Conservation (phyloP, 2,888 invertebrate genomes). For the Drosophila antonietae region DNA sequence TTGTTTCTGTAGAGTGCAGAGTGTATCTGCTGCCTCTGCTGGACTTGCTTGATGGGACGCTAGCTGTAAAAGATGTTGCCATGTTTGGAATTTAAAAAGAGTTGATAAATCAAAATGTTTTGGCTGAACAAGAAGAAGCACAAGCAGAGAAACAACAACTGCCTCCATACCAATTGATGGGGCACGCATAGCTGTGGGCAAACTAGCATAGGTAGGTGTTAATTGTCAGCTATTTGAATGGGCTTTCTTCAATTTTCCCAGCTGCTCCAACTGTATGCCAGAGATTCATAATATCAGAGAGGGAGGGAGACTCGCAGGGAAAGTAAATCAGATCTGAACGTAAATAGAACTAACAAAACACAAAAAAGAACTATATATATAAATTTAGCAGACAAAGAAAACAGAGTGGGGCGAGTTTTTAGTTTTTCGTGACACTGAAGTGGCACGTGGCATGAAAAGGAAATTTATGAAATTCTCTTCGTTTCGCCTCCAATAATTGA, state of each 20-base stretch:
- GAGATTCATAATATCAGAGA: slow-evolving; percentile 55
- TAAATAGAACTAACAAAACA: slow-evolving; percentile 17
- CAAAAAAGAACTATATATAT: not conserved
- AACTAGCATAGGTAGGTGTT: slow-evolving; percentile 59
- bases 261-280: slow-evolving; percentile 12
- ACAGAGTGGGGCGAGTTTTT: slow-evolving; percentile 8
- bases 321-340: slow-evolving; percentile 6
- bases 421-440: slow-evolving; percentile 47
- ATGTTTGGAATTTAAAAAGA: slow-evolving; percentile 75
- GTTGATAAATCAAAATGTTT: slow-evolving; percentile 80
- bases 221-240: slow-evolving; percentile 61
- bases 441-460: slow-evolving; percentile 41
- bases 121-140: not conserved
- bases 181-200: slow-evolving; percentile 37
- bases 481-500: slow-evolving; percentile 34
- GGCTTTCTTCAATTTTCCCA: slow-evolving; percentile 22
- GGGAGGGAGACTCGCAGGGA: not conserved
- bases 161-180: not conserved
- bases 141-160: slow-evolving; percentile 16
- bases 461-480: slow-evolving; percentile 66
- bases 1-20: slow-evolving; percentile 68
- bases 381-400: slow-evolving; percentile 11
- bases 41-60: slow-evolving; percentile 65
- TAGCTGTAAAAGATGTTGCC: slow-evolving; percentile 65
- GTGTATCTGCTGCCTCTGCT: slow-evolving; percentile 42